Evolutionary conservation across 2,113 vertebrate genomes (phyloP).

Genomic region (Rhea pennata): DNA sequence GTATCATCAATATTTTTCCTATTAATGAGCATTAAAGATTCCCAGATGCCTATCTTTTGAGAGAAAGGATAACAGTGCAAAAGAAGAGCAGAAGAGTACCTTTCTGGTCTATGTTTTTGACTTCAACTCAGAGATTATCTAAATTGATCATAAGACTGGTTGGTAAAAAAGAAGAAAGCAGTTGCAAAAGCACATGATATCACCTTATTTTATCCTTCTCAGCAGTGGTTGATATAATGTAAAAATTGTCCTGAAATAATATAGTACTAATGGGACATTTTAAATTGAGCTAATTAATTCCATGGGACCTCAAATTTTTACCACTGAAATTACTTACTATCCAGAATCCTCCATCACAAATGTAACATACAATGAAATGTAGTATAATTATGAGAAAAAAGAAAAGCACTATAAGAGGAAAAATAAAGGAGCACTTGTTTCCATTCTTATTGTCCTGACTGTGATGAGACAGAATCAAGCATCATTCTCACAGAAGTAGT

Average conservation of each 20-base stretch:
- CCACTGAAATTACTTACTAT: neutral
- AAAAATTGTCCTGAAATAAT: slow-evolving; percentile 5
- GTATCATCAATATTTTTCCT: neutral
- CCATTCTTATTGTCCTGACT: neutral
- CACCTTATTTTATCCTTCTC: neutral
- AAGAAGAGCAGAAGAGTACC: neutral
- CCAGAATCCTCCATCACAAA: neutral
- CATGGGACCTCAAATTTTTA: neutral
- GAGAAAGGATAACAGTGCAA: neutral
- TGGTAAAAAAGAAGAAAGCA: neutral
- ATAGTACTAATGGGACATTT: neutral
- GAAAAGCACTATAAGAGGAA: neutral
- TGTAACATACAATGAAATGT: neutral
- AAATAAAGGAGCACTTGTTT: neutral
- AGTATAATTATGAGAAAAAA: neutral
- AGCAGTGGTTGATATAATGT: neutral
- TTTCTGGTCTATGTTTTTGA: neutral
- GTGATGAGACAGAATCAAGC: neutral
- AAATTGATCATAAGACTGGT: neutral
- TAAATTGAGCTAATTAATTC: slow-evolving; percentile 21
- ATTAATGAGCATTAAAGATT: neutral
- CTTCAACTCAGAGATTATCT: neutral
- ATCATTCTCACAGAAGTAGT: neutral
- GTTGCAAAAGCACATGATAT: neutral
- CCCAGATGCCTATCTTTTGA: neutral